Percentiles rank a stretch among this genome's conserved stretches.
These are phyloP conservation scores for Brachyhypopomus gauderio DNA, from an alignment of 2,113 vertebrate genomes.

Conservation along the genomic window DNA sequence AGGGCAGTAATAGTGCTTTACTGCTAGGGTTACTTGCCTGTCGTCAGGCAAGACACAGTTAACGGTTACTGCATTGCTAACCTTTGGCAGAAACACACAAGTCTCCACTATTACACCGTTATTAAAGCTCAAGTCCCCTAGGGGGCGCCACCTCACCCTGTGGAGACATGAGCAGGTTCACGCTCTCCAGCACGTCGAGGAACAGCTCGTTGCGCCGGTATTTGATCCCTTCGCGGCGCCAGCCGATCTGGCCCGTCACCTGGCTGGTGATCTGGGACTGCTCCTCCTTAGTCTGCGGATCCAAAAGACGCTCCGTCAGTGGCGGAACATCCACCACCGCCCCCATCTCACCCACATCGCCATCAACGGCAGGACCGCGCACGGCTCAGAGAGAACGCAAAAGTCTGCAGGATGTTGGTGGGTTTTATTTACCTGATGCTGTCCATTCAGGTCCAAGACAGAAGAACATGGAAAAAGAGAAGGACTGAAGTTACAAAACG, in stretches of 20 bases:
- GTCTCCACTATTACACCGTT: too few relatives aligned
- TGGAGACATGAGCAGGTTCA: conserved; percentile 97
- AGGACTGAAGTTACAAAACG: background rate
- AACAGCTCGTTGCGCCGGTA: conserved; percentile 98
- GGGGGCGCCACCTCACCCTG: conserved; percentile 78
- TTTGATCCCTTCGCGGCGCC: conserved; percentile 98
- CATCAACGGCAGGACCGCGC: too few relatives aligned
- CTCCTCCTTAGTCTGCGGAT: conserved; percentile 94
- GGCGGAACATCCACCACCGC: background rate
- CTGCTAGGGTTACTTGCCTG: too few relatives aligned
- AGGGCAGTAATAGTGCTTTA: too few relatives aligned
- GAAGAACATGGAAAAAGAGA: conserved; percentile 15
- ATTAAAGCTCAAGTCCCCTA: background rate
- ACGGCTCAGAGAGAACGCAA: background rate
- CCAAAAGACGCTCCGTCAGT: background rate
- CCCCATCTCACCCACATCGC: too few relatives aligned
- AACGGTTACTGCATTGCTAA: too few relatives aligned
- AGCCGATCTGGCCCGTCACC: conserved; percentile 98
- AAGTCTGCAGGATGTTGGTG: background rate
- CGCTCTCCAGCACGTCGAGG: conserved; percentile 96
- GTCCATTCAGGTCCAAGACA: conserved; percentile 40
- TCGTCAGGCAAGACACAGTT: too few relatives aligned
- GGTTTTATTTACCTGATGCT: conserved; percentile 73
- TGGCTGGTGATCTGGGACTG: conserved; percentile 99
- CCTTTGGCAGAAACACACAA: too few relatives aligned